These are phyloP conservation scores for Pelmatolapia mariae DNA, from an alignment of 2,113 vertebrate species.

Conservation along the genomic window DNA sequence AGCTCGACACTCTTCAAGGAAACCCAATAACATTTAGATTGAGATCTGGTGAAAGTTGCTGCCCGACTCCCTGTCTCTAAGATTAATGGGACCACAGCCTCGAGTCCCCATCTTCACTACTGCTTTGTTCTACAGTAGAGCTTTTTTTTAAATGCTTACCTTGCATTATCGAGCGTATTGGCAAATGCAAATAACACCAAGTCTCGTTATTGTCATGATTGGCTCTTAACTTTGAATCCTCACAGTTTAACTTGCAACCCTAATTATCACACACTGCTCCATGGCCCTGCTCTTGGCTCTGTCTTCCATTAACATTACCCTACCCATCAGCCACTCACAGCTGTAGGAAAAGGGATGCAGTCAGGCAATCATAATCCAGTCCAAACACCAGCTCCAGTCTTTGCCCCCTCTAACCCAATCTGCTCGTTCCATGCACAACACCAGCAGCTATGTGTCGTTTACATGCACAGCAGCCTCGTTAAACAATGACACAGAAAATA, in stretches of 20 bases:
- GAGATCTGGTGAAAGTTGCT: background rate
- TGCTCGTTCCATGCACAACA: background rate
- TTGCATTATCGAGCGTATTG: background rate
- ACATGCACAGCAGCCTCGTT: background rate
- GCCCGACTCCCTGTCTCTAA: background rate
- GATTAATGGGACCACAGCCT: background rate
- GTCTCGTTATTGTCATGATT: background rate
- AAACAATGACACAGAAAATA: background rate
- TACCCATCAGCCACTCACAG: background rate
- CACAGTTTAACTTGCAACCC: background rate
- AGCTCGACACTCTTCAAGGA: background rate
- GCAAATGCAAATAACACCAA: background rate
- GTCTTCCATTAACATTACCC: background rate
- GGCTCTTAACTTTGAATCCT: background rate
- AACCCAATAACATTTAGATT: background rate
- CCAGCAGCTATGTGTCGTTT: background rate
- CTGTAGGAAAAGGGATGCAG: background rate
- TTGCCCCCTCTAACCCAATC: background rate
- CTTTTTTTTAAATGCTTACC: background rate
- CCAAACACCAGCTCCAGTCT: background rate
- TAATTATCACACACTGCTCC: background rate
- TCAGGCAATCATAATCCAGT: slow-evolving; percentile 20
- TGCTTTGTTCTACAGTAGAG: background rate
- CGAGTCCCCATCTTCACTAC: background rate
- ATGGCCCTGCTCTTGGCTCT: background rate